phyloP scores from a whole-genome alignment of 2,797 vertebrate species.

The Muscicapa comitata region DNA sequence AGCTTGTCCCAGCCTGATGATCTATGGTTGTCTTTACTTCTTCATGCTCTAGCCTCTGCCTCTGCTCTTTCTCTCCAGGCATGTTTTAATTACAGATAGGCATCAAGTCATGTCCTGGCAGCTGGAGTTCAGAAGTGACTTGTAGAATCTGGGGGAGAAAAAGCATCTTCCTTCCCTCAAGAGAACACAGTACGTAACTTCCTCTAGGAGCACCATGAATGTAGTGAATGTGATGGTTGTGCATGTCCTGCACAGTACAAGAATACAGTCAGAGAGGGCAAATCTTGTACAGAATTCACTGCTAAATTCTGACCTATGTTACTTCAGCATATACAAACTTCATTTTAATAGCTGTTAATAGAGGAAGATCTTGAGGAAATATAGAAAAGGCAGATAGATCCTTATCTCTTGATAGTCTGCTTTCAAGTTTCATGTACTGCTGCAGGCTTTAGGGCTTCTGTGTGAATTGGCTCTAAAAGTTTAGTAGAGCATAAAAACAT shows the following conservation, averaged over 20 bases:
- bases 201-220: not conserved
- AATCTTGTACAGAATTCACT: not conserved
- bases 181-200: not conserved
- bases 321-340: not conserved
- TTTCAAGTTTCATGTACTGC: not conserved
- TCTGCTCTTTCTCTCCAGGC: not conserved
- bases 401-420: not conserved
- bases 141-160: not conserved
- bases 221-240: not conserved
- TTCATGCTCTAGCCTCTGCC: not conserved
- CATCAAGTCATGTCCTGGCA: not conserved
- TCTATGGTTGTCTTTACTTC: not conserved
- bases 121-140: not conserved
- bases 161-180: not conserved
- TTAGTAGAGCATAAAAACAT: not conserved
- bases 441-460: not conserved
- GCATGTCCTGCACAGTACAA: not conserved
- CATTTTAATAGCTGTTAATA: not conserved
- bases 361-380: not conserved
- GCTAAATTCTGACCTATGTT: not conserved
- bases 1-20: not conserved
- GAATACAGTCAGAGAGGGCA: not conserved
- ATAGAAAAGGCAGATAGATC: not conserved
- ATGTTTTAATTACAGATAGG: not conserved
- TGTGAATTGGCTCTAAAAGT: not conserved